Percentiles rank a stretch among this genome's conserved stretches.
Conservation (phyloP, 2,113 vertebrate genomes). For the Toxostoma redivivum region DNA sequence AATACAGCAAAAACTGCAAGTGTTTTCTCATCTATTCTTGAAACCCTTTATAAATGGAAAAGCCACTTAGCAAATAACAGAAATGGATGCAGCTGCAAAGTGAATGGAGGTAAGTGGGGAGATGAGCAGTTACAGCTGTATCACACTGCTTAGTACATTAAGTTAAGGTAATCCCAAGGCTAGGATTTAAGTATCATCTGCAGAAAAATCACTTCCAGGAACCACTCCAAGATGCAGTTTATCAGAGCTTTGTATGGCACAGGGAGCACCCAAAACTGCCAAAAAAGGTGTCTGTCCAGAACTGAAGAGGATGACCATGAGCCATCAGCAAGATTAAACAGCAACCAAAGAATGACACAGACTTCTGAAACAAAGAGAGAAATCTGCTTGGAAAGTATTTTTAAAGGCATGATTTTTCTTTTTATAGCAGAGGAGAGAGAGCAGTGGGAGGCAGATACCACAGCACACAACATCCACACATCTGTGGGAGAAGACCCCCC, state of each 20-base stretch:
- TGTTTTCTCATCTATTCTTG: background rate
- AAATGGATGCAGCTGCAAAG: background rate
- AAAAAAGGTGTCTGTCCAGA: background rate
- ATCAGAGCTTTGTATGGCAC: background rate
- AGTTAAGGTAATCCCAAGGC: background rate
- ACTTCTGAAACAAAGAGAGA: background rate
- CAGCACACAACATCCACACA: background rate
- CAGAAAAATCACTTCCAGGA: background rate
- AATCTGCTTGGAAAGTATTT: background rate
- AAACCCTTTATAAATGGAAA: background rate
- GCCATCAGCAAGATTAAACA: background rate
- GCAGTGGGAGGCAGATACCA: background rate
- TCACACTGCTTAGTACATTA: background rate
- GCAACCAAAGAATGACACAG: background rate
- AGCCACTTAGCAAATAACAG: background rate
- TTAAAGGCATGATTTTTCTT: background rate
- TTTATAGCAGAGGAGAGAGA: background rate
- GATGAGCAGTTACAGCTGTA: background rate
- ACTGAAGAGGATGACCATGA: background rate
- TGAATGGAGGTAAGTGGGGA: background rate
- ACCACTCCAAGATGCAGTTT: background rate
- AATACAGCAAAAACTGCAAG: background rate
- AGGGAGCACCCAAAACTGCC: background rate
- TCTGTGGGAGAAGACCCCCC: background rate
- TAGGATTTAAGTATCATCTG: background rate